A percentile compares a stretch with the other conserved stretches of the same genome.
Evolutionary conservation across 2,797 vertebrate genomes (phyloP).

Genomic region (Eurystomus glaucurus): DNA sequence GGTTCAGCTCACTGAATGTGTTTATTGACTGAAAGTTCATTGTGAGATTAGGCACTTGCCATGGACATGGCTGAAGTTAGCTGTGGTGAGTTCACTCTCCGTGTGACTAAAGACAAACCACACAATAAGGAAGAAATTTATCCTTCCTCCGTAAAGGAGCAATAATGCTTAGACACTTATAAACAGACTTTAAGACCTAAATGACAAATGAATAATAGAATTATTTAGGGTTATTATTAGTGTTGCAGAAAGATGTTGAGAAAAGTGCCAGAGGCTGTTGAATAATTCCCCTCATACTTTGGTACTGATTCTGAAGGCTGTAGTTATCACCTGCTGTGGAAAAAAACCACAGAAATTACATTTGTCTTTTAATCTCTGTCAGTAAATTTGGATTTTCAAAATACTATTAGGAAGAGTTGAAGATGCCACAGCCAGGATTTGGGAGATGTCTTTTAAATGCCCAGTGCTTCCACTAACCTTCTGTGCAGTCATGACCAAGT

Average conservation of each 20-base stretch:
- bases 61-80: neutral
- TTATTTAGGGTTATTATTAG: neutral
- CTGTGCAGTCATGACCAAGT: neutral
- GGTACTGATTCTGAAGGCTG: neutral
- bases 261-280: neutral
- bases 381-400: neutral
- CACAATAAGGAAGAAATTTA: neutral
- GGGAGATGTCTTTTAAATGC: neutral
- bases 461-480: neutral
- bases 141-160: neutral
- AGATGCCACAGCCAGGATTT: neutral
- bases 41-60: neutral
- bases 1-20: neutral
- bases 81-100: neutral
- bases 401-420: neutral
- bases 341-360: neutral
- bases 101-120: neutral
- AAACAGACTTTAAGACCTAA: neutral
- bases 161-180: neutral
- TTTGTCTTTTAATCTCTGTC: neutral
- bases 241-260: neutral
- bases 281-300: neutral
- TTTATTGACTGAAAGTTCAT: neutral
- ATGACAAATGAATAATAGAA: neutral
- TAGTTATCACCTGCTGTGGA: neutral